Base-by-base conservation (phyloP, 2,888 invertebrate species). In the Drosophila lacicola region DNA sequence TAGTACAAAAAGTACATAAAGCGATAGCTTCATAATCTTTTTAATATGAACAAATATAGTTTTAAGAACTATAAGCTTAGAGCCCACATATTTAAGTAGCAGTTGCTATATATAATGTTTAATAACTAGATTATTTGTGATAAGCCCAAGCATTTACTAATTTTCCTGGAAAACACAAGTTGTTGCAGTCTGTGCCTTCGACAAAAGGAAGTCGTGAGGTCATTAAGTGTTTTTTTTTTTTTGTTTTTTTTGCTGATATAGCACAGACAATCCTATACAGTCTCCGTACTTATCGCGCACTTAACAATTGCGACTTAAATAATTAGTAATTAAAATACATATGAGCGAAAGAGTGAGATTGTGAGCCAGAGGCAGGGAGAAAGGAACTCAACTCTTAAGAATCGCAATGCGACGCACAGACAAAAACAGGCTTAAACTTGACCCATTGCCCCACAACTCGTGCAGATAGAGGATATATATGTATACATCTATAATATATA, bases 351-450 rank as follows among this genome's bases (percentile, higher is more conserved):
- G n/a, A 21, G 25, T 21, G 4, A 21, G n/a, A 47, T 14, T 5
- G 39, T n/a, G 8, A 8, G 39, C 6, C 6, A 44, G 44, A 44
- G 19, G 11, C 10, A 10, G 6, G 21, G 6, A 33, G 9, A 21
- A 41, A 14, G 6, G 8, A 44, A 21, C 33, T 39, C 17, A 44
- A 36, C 29, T 65, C 44, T 33, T 37, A 46, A 44, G 11, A 62
- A 56, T 47, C 44, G 46, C 53, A 67, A 34, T 37, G 33, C 41
- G 29, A 39, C 45, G 61, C 13, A 44, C 36, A 47, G 34, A 11
- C 4, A 41, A 57, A 13, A 62, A 53, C 37, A 57, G 51, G 50
- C 72, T 55, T 14, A 66, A 82, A 74, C 82, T 85, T 76, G 74
- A 82, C 80, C 56, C 49, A 75, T 51, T 69, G 9, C 1, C 0